These are phyloP conservation scores for Chymomyza procnemis DNA, from an alignment of 2,888 invertebrate species.

Conservation along the genomic window DNA sequence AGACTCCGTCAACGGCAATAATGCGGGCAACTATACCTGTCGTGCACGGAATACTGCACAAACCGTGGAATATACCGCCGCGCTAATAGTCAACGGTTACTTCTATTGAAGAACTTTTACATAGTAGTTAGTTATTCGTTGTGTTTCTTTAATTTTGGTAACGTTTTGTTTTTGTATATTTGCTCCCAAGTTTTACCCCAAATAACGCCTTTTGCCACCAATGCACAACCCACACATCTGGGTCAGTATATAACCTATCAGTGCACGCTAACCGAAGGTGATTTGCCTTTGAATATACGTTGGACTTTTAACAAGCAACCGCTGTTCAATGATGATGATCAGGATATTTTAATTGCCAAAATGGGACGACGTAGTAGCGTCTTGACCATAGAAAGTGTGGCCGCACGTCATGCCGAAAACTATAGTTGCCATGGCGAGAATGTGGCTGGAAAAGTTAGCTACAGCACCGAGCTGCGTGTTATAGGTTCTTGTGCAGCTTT, in stretches of 20 bases:
- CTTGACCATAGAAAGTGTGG: constrained; percentile 85
- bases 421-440: constrained; percentile 88
- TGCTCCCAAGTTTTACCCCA: constrained; percentile 75
- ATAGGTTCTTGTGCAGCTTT: constrained; percentile 80
- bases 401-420: constrained; percentile 85
- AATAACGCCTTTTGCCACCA: constrained; percentile 81
- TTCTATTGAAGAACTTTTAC: constrained; percentile 23
- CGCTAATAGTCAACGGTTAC: constrained; percentile 80
- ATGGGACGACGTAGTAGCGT: constrained; percentile 84
- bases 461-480: constrained; percentile 85
- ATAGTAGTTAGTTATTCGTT: constrained; percentile 7
- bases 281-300: constrained; percentile 83
- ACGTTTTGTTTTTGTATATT: constrained; percentile 8
- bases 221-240: constrained; percentile 82
- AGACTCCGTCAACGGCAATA: constrained; percentile 80
- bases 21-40: constrained; percentile 82
- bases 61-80: constrained; percentile 80
- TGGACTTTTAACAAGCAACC: constrained; percentile 81
- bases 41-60: constrained; percentile 81
- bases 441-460: constrained; percentile 84
- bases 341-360: constrained; percentile 80
- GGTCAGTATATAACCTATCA: constrained; percentile 82
- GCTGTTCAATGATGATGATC: constrained; percentile 72
- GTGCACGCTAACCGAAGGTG: constrained; percentile 83
- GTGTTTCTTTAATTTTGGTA: constrained; percentile 14